Evolutionary conservation across 2,888 invertebrate genomes (phyloP).

Genomic region (Zootermopsis nevadensis): DNA sequence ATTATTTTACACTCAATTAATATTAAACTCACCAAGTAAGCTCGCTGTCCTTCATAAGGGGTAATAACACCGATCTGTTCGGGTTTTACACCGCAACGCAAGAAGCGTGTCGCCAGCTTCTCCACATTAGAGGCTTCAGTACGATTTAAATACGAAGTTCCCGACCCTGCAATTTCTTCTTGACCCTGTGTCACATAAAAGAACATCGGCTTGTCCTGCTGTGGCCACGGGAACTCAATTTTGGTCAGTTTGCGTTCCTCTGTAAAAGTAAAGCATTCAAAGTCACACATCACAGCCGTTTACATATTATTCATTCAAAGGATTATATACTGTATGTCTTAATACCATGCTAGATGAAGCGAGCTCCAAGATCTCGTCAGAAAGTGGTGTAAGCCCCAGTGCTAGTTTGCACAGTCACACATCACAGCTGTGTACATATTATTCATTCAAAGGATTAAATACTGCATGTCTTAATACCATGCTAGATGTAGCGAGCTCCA

Average conservation of each 20-base stretch:
- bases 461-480: too few relatives aligned
- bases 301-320: too few relatives aligned
- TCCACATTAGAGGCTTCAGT: conserved; percentile 99
- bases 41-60: conserved; percentile 98
- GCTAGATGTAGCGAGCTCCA: too few relatives aligned
- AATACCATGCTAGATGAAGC: too few relatives aligned
- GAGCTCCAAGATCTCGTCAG: too few relatives aligned
- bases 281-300: neutral
- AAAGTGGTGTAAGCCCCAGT: too few relatives aligned
- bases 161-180: conserved; percentile 98
- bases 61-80: conserved; percentile 99
- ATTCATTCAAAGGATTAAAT: too few relatives aligned
- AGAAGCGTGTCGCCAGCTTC: conserved; percentile 94
- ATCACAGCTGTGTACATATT: too few relatives aligned
- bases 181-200: conserved; percentile 98
- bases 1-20: too few relatives aligned
- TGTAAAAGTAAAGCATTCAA: conserved; percentile 54
- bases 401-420: neutral
- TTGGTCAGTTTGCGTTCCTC: conserved; percentile 90
- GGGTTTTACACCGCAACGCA: conserved; percentile 94
- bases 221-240: conserved; percentile 98
- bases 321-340: too few relatives aligned
- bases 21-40: conserved; percentile 78
- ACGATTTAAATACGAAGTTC: conserved; percentile 97
- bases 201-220: conserved; percentile 96